Base-by-base conservation (phyloP, 1,140 invertebrate species). In the Brachionus plicatilis region DNA sequence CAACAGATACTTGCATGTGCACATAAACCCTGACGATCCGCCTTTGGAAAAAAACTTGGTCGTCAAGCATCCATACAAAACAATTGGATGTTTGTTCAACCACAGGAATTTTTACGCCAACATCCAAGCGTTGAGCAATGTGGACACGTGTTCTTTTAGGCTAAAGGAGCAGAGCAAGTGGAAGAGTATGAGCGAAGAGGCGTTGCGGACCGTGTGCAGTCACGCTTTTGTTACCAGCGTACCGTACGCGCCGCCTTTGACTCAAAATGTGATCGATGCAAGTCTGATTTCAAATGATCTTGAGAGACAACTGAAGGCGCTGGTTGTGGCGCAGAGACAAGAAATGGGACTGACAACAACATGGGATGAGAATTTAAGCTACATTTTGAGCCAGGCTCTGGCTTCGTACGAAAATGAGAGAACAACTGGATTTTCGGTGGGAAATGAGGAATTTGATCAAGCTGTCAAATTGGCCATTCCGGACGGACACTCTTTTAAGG, bases 401-500 rank as follows among this genome's bases (percentile, higher is more conserved):
- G 86, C 89, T 82, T 87, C 88, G 8, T 90, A 90, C 86, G 90
- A 90, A 86, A 86, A 86, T 47, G 89, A 90, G 85, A 86, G 88
- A 84, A 60, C 56, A 7, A 89, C 83, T 85, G 89, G 88, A 78
- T 72, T 89, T 2, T 87, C 87, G 45, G 86, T 87, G 27, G 89
- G 88, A 33, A 89, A 90, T 86, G 89, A 90, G 84, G 89, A 90
- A 75, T 91, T 91, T 84, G 87, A 90, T 53, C 87, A 88, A 85
- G 88, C 88, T 3, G 88, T 90, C 6, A 86, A 88, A 43, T 86
- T 87, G 60, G 85, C 86, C 43, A 88, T 91, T 8, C 88, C 89
- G 53, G 88, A 90, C 70, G 90, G 89, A 11, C 88, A 90, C 76
- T 90, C 89, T 11, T 91, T 91, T 82, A 90, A 90, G 84, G 90